Conservation (phyloP, 1,140 invertebrate species). For the Portunus trituberculatus region DNA sequence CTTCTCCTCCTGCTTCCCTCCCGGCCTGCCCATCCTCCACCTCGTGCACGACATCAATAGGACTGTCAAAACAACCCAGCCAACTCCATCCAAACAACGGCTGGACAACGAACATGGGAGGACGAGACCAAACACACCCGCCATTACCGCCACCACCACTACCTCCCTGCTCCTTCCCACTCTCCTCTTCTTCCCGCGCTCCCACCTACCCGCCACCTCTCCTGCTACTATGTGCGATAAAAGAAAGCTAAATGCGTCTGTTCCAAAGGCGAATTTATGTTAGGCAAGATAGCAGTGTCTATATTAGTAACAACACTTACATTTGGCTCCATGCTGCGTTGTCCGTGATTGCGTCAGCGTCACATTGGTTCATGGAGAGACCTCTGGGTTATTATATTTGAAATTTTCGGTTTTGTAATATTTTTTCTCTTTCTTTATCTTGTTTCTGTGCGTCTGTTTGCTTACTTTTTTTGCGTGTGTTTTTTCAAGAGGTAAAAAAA, state of each 20-base stretch:
- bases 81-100: slow-evolving; percentile 7
- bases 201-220: too few relatives aligned
- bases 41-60: not conserved
- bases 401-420: not conserved
- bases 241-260: not conserved
- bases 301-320: too few relatives aligned
- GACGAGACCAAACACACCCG: not conserved
- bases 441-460: not conserved
- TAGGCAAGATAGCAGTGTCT: too few relatives aligned
- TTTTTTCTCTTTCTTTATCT: not conserved
- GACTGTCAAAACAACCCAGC: not conserved
- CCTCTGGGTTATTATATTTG: not conserved
- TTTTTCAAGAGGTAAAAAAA: not conserved
- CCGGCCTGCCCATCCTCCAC: not conserved
- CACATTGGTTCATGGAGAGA: not conserved
- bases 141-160: not conserved
- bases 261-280: not conserved
- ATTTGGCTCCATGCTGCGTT: too few relatives aligned
- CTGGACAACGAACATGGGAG: not conserved
- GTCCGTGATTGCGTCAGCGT: too few relatives aligned
- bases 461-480: not conserved
- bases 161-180: not conserved
- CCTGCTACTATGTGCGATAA: not conserved
- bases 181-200: not conserved
- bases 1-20: not conserved